These are phyloP conservation scores for Siniperca chuatsi DNA, from an alignment of 2,113 vertebrate species.

Conservation along the genomic window DNA sequence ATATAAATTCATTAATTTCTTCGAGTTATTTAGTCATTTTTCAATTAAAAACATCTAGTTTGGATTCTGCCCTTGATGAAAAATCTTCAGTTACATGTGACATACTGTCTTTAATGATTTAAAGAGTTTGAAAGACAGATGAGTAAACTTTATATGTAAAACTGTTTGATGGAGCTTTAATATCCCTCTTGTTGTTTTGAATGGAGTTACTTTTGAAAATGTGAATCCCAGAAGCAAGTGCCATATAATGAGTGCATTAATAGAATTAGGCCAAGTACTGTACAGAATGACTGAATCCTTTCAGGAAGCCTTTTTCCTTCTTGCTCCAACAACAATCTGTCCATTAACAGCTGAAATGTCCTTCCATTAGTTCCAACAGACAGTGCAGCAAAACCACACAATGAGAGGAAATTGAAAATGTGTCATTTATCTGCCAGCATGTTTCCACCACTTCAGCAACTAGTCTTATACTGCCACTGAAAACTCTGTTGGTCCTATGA, in stretches of 20 bases:
- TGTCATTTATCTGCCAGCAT: background rate
- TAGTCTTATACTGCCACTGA: background rate
- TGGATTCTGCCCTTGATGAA: background rate
- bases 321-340: background rate
- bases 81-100: background rate
- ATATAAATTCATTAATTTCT: too few species aligned
- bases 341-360: constrained; percentile 5
- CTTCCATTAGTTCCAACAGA: constrained; percentile 2
- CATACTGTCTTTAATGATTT: background rate
- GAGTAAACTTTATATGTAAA: background rate
- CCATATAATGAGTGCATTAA: background rate
- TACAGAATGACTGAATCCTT: background rate
- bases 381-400: background rate
- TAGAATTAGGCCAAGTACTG: background rate
- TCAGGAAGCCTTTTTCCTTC: background rate
- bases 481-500: too few species aligned
- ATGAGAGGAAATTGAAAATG: background rate
- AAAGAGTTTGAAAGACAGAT: background rate
- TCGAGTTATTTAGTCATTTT: background rate
- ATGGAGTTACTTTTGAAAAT: background rate
- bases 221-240: background rate
- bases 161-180: background rate
- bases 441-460: background rate
- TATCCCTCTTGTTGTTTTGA: background rate
- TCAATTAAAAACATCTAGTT: background rate